Conservation (phyloP, 2,888 invertebrate species). For the Opisthograptis luteolata region DNA sequence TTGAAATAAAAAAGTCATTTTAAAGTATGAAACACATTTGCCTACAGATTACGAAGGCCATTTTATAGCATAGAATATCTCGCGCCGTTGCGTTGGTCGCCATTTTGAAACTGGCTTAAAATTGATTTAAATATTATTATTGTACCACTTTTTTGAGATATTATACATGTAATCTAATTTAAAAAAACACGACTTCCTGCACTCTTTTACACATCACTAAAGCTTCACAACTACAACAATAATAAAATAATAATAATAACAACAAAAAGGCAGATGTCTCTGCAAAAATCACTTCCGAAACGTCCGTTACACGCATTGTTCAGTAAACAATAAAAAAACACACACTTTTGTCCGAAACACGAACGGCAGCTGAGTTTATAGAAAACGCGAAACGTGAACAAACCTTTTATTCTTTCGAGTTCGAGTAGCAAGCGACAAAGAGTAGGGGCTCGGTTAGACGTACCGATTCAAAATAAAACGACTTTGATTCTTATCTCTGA, state of each 20-base stretch:
- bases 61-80: too few relatives aligned
- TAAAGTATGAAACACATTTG: too few relatives aligned
- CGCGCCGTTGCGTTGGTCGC: too few relatives aligned
- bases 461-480: not conserved
- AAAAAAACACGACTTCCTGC: not conserved
- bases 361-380: conserved; percentile 32
- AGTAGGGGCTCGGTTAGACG: conserved; percentile 16
- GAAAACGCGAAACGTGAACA: conserved; percentile 21
- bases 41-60: too few relatives aligned
- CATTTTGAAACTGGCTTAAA: too few relatives aligned
- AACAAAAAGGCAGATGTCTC: conserved; percentile 34
- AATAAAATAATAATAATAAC: conserved; percentile 22
- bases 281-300: conserved; percentile 46
- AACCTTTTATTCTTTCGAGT: conserved; percentile 15
- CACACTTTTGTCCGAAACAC: conserved; percentile 35
- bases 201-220: not conserved
- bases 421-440: conserved; percentile 9
- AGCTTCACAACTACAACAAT: not conserved
- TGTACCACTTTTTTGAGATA: too few relatives aligned
- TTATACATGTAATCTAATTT: too few relatives aligned
- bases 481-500: not conserved
- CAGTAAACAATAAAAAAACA: conserved; percentile 30
- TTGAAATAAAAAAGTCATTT: too few relatives aligned
- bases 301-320: conserved; percentile 40
- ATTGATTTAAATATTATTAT: too few relatives aligned